These are phyloP conservation scores for Thermophis baileyi DNA, from an alignment of 2,113 vertebrate species.

Conservation along the genomic window DNA sequence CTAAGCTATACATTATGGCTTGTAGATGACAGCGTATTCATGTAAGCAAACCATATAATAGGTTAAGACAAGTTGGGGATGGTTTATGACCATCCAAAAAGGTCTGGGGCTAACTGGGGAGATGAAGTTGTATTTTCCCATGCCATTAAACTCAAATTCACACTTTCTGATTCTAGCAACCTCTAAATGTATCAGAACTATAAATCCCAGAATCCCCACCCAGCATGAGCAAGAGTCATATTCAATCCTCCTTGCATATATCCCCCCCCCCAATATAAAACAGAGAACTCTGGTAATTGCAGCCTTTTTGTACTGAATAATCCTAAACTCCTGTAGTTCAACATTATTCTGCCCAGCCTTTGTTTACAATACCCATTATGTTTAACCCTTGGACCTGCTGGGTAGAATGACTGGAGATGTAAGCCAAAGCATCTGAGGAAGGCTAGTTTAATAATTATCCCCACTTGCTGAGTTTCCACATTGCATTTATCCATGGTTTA, in stretches of 20 bases:
- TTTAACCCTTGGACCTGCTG: not conserved
- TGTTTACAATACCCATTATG: not conserved
- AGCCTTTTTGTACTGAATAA: not conserved
- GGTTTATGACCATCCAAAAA: not conserved
- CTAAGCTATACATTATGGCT: not conserved
- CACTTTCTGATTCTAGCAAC: not conserved
- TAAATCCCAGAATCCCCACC: not conserved
- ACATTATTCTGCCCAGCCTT: not conserved
- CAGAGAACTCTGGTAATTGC: not conserved
- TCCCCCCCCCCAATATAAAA: not conserved
- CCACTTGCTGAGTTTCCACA: not conserved
- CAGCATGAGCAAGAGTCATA: not conserved
- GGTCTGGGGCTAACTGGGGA: not conserved
- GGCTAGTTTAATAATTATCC: not conserved
- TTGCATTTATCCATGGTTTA: not conserved
- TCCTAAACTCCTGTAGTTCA: not conserved
- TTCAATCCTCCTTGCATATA: not conserved
- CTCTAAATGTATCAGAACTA: not conserved
- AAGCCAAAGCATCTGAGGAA: not conserved
- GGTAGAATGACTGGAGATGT: not conserved
- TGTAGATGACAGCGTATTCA: not conserved
- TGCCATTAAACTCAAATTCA: not conserved
- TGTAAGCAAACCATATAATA: not conserved
- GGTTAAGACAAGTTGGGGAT: not conserved
- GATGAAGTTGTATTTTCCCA: not conserved